phyloP scores from a whole-genome alignment of 2,888 invertebrate species.

The Tenthredo mesomela region DNA sequence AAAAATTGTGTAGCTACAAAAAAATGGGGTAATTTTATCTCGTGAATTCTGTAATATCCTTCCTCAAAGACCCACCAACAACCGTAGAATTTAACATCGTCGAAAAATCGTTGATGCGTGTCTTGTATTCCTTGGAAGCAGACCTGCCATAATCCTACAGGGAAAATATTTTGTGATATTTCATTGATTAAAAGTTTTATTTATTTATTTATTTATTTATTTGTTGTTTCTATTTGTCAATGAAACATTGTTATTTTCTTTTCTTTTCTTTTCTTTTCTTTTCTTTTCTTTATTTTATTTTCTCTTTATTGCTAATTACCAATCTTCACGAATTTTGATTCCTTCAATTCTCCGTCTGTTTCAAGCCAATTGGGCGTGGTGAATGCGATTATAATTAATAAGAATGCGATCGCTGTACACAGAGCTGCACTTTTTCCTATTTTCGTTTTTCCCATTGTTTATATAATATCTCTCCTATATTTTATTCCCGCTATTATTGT shows the following conservation, averaged over 20 bases:
- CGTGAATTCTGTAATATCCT: constrained; percentile 96
- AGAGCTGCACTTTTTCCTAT: constrained; percentile 91
- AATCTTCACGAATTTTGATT: constrained; percentile 90
- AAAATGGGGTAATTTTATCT: constrained; percentile 93
- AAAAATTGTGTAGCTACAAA: constrained; percentile 97
- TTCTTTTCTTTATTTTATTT: background rate
- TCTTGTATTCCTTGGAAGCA: constrained; percentile 95
- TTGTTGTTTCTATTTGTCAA: background rate
- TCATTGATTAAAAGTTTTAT: background rate
- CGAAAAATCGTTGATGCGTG: constrained; percentile 85
- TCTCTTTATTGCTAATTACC: constrained; percentile 80
- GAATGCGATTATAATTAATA: constrained; percentile 93
- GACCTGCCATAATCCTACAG: constrained; percentile 94
- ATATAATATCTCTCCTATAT: background rate
- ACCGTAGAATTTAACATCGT: constrained; percentile 90
- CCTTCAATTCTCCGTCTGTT: constrained; percentile 89
- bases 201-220: too few species aligned
- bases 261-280: background rate
- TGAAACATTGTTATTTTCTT: background rate
- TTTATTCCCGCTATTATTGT: background rate
- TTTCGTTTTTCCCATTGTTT: constrained; percentile 82
- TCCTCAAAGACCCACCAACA: constrained; percentile 99
- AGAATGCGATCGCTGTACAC: constrained; percentile 89
- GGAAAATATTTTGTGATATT: constrained; percentile 53
- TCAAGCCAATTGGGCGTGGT: constrained; percentile 98